Conservation (phyloP, 1,140 invertebrate genomes). For the Drosophila tani region DNA sequence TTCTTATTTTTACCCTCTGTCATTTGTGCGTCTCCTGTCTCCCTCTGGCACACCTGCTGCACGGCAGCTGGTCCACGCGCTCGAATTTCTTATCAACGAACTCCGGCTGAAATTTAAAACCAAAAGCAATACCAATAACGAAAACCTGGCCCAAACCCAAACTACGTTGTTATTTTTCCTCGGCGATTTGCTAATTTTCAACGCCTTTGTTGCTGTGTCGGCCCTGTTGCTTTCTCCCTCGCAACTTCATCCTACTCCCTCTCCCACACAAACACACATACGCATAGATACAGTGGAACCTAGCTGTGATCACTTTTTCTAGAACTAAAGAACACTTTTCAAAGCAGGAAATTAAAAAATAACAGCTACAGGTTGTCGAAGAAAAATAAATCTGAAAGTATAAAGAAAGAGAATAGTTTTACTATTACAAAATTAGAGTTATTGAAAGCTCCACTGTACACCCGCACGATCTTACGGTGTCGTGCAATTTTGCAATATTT, state of each 20-base stretch:
- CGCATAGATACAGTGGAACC: constrained; percentile 10
- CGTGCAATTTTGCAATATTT: constrained; percentile 57
- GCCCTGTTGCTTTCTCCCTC: constrained; percentile 42
- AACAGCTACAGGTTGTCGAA: too few species aligned
- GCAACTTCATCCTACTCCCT: constrained; percentile 15
- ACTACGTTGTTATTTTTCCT: constrained; percentile 52
- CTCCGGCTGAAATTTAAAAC: constrained; percentile 26
- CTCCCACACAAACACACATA: constrained; percentile 13
- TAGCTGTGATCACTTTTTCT: not conserved
- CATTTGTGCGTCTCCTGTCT: constrained; percentile 6
- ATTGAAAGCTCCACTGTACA: constrained; percentile 15
- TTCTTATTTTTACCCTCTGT: constrained; percentile 23
- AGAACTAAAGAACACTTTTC: not conserved
- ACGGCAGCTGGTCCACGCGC: constrained; percentile 68
- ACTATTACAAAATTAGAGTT: not conserved
- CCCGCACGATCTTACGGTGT: constrained; percentile 8
- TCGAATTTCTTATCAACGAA: constrained; percentile 73
- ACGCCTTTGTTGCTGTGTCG: constrained; percentile 28
- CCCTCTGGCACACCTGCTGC: constrained; percentile 62
- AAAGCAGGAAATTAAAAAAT: not conserved
- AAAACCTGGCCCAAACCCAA: constrained; percentile 50
- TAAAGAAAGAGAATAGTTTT: not conserved
- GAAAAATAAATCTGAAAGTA: too few species aligned
- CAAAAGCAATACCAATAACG: constrained; percentile 16
- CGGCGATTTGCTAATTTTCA: constrained; percentile 42